A percentile compares a stretch with the other conserved stretches of the same genome.
Evolutionary conservation across 2,113 vertebrate species (phyloP).

Genomic region (Centropristis striata): DNA sequence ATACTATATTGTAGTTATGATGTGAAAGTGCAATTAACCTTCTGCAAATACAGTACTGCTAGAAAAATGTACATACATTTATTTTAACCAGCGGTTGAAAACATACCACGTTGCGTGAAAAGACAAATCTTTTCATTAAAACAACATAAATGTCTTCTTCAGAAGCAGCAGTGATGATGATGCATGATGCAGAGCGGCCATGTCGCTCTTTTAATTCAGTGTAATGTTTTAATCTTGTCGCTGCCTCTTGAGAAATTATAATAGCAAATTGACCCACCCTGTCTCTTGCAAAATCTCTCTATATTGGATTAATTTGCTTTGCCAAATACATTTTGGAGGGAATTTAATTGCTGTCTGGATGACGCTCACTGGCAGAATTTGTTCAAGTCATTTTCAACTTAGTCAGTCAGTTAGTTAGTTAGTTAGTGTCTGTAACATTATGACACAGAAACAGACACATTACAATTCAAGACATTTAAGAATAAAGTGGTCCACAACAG

Average conservation of each 20-base stretch:
- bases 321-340: constrained; percentile 8
- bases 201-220: not conserved
- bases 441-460: too few relatives aligned
- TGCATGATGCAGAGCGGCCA: not conserved
- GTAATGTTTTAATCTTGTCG: constrained; percentile 15
- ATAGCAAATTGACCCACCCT: constrained; percentile 1
- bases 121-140: not conserved
- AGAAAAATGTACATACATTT: too few relatives aligned
- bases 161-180: not conserved
- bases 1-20: too few relatives aligned
- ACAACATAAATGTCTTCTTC: not conserved
- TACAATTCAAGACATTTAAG: too few relatives aligned
- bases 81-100: too few relatives aligned
- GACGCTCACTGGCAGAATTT: constrained; percentile 7
- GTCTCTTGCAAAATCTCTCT: constrained; percentile 14
- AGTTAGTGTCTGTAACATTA: not conserved
- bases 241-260: constrained; percentile 19
- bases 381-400: not conserved
- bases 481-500: too few relatives aligned
- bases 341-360: constrained; percentile 17
- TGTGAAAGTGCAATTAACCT: too few relatives aligned
- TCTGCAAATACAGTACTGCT: too few relatives aligned
- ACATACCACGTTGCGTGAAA: not conserved
- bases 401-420: too few relatives aligned
- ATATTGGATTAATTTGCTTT: constrained; percentile 11